Evolutionary conservation across 2,888 invertebrate species (phyloP).

Genomic region (Heliconius erato): DNA sequence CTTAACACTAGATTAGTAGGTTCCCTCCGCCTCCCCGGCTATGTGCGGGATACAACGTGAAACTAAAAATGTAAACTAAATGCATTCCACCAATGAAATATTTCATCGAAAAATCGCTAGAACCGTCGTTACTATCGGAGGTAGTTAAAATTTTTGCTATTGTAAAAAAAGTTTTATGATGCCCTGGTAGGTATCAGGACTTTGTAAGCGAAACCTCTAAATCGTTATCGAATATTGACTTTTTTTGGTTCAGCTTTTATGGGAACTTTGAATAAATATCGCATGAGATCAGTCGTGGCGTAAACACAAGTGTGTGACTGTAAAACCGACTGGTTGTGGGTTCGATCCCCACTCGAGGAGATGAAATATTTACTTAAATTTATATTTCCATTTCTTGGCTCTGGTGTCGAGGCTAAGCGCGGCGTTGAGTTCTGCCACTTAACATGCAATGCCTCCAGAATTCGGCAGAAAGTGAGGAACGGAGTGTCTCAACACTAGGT

Average conservation of each 20-base stretch:
- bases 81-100: slow-evolving; percentile 48
- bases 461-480: too few relatives aligned
- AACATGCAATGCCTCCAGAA: too few relatives aligned
- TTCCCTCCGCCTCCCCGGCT: background rate
- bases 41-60: background rate
- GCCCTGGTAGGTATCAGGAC: slow-evolving; percentile 44
- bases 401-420: too few relatives aligned
- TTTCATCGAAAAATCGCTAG: slow-evolving; percentile 51
- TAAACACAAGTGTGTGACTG: too few relatives aligned
- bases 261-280: background rate
- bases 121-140: slow-evolving; percentile 63
- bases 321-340: too few relatives aligned
- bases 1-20: background rate
- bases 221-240: slow-evolving; percentile 52
- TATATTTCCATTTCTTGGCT: too few relatives aligned
- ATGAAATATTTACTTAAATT: too few relatives aligned
- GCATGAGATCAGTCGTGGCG: too few relatives aligned
- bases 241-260: slow-evolving; percentile 36
- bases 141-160: slow-evolving; percentile 57
- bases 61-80: slow-evolving; percentile 25
- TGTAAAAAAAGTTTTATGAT: slow-evolving; percentile 53
- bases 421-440: too few relatives aligned
- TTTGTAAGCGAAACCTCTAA: slow-evolving; percentile 53
- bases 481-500: too few relatives aligned
- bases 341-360: too few relatives aligned